Conservation (phyloP, 2,797 vertebrate genomes). For the Atherinosoma microstoma region DNA sequence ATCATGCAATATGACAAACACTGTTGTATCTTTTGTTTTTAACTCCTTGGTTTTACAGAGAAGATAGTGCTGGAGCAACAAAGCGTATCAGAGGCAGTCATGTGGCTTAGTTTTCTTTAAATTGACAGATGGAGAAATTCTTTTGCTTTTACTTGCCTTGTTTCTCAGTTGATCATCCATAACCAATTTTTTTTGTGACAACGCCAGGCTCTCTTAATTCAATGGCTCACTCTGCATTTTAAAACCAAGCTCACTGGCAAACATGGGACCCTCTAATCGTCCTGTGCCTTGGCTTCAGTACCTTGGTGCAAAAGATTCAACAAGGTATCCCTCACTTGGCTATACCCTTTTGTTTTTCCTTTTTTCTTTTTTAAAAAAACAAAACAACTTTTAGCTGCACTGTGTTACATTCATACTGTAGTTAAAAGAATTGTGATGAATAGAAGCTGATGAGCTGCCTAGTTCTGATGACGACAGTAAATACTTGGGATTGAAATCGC, state of each 20-base stretch:
- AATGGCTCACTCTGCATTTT: constrained; percentile 15
- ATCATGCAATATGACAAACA: too few species aligned
- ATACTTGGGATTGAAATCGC: constrained; percentile 38
- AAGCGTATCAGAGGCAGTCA: constrained; percentile 39
- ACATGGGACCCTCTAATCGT: constrained; percentile 18
- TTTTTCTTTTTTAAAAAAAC: background rate
- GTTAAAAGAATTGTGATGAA: constrained; percentile 46
- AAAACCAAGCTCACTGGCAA: constrained; percentile 16
- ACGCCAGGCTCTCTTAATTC: constrained; percentile 25
- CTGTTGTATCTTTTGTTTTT: constrained; percentile 35
- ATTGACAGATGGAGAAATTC: constrained; percentile 45
- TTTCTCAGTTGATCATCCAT: constrained; percentile 57
- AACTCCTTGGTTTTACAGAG: constrained; percentile 32
- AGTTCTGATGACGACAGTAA: constrained; percentile 45
- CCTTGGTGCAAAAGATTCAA: constrained; percentile 55
- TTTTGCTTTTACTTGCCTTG: constrained; percentile 37
- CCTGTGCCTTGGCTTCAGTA: constrained; percentile 7
- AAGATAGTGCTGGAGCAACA: constrained; percentile 43
- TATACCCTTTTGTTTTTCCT: constrained; percentile 7
- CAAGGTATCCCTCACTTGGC: constrained; percentile 26
- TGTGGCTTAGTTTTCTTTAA: constrained; percentile 10
- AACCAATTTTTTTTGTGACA: constrained; percentile 29
- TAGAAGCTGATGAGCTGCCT: constrained; percentile 7
- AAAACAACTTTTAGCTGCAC: background rate
- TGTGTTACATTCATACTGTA: constrained; percentile 19